Evolutionary conservation across 2,888 invertebrate genomes (phyloP), one percentile per base, ranked within the genome.

Genomic region (Xylocampa areola): DNA sequence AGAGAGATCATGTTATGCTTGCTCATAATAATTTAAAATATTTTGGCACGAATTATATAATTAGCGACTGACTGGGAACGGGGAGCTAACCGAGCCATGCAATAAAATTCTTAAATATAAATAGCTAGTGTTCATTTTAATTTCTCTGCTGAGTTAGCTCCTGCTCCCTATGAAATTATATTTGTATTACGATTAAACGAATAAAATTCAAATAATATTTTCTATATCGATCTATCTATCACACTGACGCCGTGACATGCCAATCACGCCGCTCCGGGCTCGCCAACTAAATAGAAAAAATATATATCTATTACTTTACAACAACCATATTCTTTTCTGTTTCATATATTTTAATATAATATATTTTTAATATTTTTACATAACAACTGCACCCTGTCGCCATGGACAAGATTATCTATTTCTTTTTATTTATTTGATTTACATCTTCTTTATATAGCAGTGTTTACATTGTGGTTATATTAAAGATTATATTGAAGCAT

Each of bases 231-330:
- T 57, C 50, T 70, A 73, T 62, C 66, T 71, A 72, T 58, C 68
- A 68, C 64, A 53, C 61, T 64, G 60, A 48, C 36, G 32, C 17
- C 49, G 43, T 53, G 52, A 16, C 43, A 49, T 48, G 36, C 23
- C 37, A 35, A 10, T 37, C 54, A 47, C 49, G 48, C 50, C 55
- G 25, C 60, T 62, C 62, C 43, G 62, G 58, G 59, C 73, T 71
- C 61, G 76, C 79, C 81, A 86, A 89, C 79, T 77, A 68, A 88
- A 87, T 87, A 81, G 75, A 84, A 86, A 88, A 88, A 85, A 90
- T 87, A 87, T 85, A 89, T 82, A 80, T 87, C 79, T 88, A 77
- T 82, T 79, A 84, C 77, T 71, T 77, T 73, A 85, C 84, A 89
- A 88, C 86, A 89, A 86, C 79, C 81, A 80, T 77, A 77, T 66